Base-by-base conservation (phyloP, 2,113 vertebrate species). In the Bos indicus region DNA sequence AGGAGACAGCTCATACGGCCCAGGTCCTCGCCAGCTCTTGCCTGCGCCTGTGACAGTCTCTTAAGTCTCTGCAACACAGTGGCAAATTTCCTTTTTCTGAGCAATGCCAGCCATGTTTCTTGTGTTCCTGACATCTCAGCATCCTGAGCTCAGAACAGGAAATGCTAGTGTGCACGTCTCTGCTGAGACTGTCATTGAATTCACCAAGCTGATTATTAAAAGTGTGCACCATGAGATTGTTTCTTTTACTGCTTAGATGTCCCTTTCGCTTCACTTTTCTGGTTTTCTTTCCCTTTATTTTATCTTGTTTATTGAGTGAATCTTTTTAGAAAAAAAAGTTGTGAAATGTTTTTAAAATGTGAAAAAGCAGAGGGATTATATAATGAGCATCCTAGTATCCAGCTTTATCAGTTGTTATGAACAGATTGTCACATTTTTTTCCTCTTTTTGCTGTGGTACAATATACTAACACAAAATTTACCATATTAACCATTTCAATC, bases 281-380 rank as follows among this genome's bases (percentile, higher is more conserved):
- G 54, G 51, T 84, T 95, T 51, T 52, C 36, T 95, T 64, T 95
- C 40, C 33, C 5, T 84, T 51, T 88, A 43, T 52, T 93, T 94
- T 62, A 85, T 94, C 71, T 96, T 67, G 12, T 62, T 87, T 8
- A 8, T 64, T 88, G 84, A 97, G 83, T 43, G 64, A 74, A 40
- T 64, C 23, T 7, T 88, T 85, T 87, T 81, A 11, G 83, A 86
- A 62, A 87, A 16, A 25, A n/a, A 78, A 94, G 26, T 71, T 91
- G 67, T 51, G 59, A 94, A 81, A 64, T 85, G 9, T 60, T 80
- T 84, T 81, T 60, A n/a, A 87, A 67, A 92, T 81, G 81, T 33
- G 46, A 30, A 80, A 87, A 95, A 87, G 13, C 67, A 5, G 3
- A 71, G 28, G 54, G 46, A 91, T 89, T 83, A 64, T 10, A 60